These are phyloP conservation scores for Macrotis lagotis DNA, from an alignment of 2,113 vertebrate genomes.

Conservation along the genomic window DNA sequence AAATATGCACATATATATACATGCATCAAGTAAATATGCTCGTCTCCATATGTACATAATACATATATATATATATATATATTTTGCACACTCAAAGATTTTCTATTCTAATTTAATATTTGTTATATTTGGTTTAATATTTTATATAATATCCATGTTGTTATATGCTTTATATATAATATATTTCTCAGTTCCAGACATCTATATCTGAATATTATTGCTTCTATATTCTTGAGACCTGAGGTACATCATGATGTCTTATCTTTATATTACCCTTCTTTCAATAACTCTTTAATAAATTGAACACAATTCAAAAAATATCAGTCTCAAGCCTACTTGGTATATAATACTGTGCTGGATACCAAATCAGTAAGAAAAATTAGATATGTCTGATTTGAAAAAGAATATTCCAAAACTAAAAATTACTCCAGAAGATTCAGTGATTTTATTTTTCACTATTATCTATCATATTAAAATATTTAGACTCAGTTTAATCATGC, in stretches of 20 bases:
- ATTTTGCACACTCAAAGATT: neutral
- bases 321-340: neutral
- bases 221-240: neutral
- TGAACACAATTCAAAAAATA: neutral
- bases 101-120: neutral
- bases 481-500: constrained; percentile 10
- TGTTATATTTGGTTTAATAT: neutral
- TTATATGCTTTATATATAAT: neutral
- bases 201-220: neutral
- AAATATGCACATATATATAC: no score
- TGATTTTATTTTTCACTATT: neutral
- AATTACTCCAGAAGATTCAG: neutral
- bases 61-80: neutral
- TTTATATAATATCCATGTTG: neutral
- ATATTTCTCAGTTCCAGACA: neutral
- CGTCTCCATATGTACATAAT: neutral
- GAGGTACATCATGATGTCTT: neutral
- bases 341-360: neutral
- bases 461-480: neutral
- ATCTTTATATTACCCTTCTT: neutral
- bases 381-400: neutral
- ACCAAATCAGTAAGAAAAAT: neutral
- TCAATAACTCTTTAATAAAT: neutral
- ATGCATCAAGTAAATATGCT: no score
- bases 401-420: neutral